Conservation (phyloP, 2,113 vertebrate species). For the Phoenicopterus ruber region DNA sequence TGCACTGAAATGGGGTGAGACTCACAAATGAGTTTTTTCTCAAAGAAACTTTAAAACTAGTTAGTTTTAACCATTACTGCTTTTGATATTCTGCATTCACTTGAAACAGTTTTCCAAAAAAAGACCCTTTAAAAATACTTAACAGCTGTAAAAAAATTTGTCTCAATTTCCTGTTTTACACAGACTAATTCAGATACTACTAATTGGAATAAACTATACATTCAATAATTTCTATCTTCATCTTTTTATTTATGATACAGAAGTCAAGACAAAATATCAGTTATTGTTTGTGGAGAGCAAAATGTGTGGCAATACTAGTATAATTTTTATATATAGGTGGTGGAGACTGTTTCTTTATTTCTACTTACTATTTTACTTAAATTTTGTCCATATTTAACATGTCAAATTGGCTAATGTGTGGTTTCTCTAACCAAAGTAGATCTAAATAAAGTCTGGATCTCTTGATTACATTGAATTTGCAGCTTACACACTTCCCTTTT, state of each 20-base stretch:
- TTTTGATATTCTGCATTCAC: background rate
- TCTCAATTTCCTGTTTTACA: background rate
- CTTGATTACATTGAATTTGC: background rate
- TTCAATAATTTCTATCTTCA: background rate
- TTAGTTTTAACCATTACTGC: background rate
- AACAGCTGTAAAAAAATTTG: background rate
- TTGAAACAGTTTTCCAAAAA: background rate
- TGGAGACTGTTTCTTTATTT: background rate
- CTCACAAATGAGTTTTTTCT: background rate
- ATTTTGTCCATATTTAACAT: background rate
- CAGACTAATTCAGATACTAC: background rate
- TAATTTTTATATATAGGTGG: background rate
- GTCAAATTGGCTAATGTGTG: background rate
- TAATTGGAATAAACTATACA: background rate
- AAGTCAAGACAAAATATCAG: background rate
- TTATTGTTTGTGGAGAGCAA: background rate
- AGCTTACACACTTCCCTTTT: background rate
- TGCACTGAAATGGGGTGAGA: background rate
- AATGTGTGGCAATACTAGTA: background rate
- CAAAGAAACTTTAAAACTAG: background rate
- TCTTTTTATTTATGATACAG: background rate
- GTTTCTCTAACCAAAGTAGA: background rate
- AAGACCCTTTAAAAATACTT: background rate
- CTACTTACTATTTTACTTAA: background rate
- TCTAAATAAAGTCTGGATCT: background rate